phyloP scores from a whole-genome alignment of 2,113 vertebrate genomes.

The Gadus macrocephalus region DNA sequence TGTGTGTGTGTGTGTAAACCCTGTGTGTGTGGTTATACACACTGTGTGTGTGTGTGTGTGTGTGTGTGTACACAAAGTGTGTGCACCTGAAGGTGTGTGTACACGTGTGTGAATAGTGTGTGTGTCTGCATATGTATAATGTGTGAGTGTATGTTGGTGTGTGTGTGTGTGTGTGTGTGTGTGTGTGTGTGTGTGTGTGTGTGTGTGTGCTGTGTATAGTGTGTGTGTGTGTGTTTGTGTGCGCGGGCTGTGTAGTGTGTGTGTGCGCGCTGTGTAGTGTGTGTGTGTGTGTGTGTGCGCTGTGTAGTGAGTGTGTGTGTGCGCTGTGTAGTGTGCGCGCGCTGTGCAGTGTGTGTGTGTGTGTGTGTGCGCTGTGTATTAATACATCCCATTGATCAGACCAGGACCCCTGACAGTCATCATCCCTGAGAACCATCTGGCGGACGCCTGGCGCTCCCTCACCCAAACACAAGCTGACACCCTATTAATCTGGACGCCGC shows the following conservation, averaged over 20 bases:
- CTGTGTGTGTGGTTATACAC: no score
- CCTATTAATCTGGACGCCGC: conserved; percentile 95
- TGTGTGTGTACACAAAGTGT: conserved; percentile 75
- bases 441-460: conserved; percentile 98
- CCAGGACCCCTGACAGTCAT: conserved; percentile 99
- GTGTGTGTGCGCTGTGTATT: conserved; percentile 76
- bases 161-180: background rate
- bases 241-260: background rate
- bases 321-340: conserved; percentile 2
- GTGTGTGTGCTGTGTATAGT: background rate
- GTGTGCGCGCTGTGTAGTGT: conserved; percentile 2
- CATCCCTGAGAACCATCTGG: conserved; percentile 99
- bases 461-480: conserved; percentile 99
- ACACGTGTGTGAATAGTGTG: conserved; percentile 11
- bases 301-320: conserved; percentile 6
- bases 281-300: conserved; percentile 38
- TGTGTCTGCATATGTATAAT: background rate
- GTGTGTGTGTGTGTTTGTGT: conserved; percentile 2
- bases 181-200: background rate
- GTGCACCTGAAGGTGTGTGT: conserved; percentile 32
- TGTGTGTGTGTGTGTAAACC: no score
- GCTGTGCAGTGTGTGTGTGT: conserved; percentile 13
- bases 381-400: conserved; percentile 99
- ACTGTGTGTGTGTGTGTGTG: no score
- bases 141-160: background rate